These are phyloP conservation scores for Eueides isabella DNA, from an alignment of 1,140 invertebrate species.

Conservation along the genomic window DNA sequence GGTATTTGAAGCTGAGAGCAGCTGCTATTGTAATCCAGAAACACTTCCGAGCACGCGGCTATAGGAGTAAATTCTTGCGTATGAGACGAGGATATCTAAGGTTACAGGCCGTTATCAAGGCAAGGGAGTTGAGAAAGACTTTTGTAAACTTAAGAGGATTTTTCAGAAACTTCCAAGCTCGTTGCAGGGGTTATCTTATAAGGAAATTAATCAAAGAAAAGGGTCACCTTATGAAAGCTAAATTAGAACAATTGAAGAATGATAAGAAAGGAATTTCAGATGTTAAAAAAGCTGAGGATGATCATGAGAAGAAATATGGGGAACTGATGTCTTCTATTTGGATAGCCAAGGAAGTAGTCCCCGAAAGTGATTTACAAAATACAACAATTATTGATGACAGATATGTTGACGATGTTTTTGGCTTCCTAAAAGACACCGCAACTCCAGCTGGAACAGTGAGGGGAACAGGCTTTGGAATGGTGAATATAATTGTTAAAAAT, in stretches of 20 bases:
- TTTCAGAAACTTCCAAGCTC: slow-evolving; percentile 87
- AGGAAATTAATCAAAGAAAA: slow-evolving; percentile 82
- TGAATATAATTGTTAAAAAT: slow-evolving; percentile 47
- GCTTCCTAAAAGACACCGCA: slow-evolving; percentile 82
- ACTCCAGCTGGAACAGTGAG: slow-evolving; percentile 74
- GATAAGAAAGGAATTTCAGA: slow-evolving; percentile 84
- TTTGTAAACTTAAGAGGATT: slow-evolving; percentile 88
- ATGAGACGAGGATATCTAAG: slow-evolving; percentile 91
- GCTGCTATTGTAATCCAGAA: slow-evolving; percentile 91
- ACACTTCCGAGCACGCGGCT: slow-evolving; percentile 89
- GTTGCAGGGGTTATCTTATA: slow-evolving; percentile 88
- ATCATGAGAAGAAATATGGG: slow-evolving; percentile 86
- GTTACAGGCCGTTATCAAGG: slow-evolving; percentile 92
- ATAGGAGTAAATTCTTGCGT: slow-evolving; percentile 86
- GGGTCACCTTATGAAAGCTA: slow-evolving; percentile 63
- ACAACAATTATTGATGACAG: slow-evolving; percentile 80
- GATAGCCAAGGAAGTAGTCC: slow-evolving; percentile 75
- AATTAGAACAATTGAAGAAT: slow-evolving; percentile 60
- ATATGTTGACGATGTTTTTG: slow-evolving; percentile 83
- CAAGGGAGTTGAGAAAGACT: slow-evolving; percentile 87
- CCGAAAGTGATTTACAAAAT: slow-evolving; percentile 68
- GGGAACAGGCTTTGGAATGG: slow-evolving; percentile 72
- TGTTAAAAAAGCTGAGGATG: slow-evolving; percentile 86
- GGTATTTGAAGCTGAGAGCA: slow-evolving; percentile 86
- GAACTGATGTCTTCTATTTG: slow-evolving; percentile 85